Conservation (phyloP, 1,140 invertebrate species). For the Diuraphis noxia region DNA sequence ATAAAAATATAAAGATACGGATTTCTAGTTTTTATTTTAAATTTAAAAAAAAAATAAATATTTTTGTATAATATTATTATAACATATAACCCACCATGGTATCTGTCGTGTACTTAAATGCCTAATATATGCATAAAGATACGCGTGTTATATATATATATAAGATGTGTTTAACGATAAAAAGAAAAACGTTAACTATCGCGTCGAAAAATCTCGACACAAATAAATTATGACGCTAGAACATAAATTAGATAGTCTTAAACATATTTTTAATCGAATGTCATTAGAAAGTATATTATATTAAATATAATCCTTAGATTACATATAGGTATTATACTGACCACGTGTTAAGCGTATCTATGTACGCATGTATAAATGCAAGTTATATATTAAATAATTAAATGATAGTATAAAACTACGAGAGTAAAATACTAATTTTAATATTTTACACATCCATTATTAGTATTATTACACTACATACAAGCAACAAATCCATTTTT, state of each 20-base stretch:
- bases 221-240: neutral
- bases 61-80: neutral
- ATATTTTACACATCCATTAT: too few species aligned
- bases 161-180: neutral
- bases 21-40: slow-evolving; percentile 27
- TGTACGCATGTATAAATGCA: neutral
- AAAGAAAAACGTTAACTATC: neutral
- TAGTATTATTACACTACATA: neutral
- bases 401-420: neutral
- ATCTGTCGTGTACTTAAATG: neutral
- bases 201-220: neutral
- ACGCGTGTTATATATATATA: neutral
- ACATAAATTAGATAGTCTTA: slow-evolving; percentile 6
- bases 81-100: neutral
- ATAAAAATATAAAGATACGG: neutral
- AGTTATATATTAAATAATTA: neutral
- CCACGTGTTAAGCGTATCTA: neutral
- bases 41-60: neutral
- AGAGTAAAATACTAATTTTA: neutral
- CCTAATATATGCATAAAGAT: neutral
- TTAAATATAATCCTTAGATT: neutral
- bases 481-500: too few species aligned
- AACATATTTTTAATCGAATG: neutral
- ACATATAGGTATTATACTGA: neutral
- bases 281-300: neutral